Evolutionary conservation across 92 coral and sea anemone genomes (phyloP).

Genomic region (Hydrozoanthus gracilis): DNA sequence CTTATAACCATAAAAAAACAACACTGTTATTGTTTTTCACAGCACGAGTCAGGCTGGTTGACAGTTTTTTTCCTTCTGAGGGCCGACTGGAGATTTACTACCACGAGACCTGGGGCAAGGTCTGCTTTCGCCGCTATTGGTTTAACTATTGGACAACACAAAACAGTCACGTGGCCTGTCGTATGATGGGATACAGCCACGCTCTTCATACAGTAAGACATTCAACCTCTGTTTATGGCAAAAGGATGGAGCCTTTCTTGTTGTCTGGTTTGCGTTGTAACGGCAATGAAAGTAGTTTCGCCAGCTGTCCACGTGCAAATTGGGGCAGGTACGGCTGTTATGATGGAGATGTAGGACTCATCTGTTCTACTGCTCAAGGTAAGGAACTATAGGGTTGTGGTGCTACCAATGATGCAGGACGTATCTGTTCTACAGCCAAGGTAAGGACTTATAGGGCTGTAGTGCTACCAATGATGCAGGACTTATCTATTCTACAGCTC

Average conservation of each 20-base stretch:
- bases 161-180: conserved; percentile 16
- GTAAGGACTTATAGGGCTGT: too few species aligned
- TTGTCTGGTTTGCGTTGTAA: neutral
- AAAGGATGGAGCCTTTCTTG: neutral
- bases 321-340: neutral
- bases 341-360: neutral
- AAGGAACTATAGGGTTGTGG: too few species aligned
- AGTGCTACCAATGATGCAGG: too few species aligned
- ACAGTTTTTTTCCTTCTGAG: neutral
- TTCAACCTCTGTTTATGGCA: neutral
- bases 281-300: neutral
- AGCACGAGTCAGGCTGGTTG: neutral
- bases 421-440: too few species aligned
- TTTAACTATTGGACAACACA: neutral
- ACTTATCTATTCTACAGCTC: too few species aligned
- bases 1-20: too few species aligned
- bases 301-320: neutral
- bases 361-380: conserved; percentile 6
- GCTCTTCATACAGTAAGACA: neutral
- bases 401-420: too few species aligned
- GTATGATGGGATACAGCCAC: conserved; percentile 13
- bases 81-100: conserved; percentile 8
- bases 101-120: conserved; percentile 13
- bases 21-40: too few species aligned
- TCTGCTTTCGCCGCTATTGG: neutral